Percentiles rank a stretch among this genome's conserved stretches.
Conservation (phyloP, 2,113 vertebrate species). For the Varanus komodoensis region DNA sequence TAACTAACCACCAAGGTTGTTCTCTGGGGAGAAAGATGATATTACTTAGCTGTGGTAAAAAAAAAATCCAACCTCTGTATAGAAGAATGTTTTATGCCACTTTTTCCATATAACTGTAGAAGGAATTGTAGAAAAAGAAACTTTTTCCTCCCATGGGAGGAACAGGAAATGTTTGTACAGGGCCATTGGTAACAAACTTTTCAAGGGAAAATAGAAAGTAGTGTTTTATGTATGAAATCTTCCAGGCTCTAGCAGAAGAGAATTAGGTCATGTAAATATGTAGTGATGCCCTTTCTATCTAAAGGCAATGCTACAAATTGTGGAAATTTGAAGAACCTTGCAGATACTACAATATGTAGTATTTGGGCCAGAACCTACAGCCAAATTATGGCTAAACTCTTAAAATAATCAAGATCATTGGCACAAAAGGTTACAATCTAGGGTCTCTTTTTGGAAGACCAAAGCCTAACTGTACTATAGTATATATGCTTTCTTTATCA, state of each 20-base stretch:
- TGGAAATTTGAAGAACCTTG: constrained; percentile 1
- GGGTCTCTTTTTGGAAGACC: background rate
- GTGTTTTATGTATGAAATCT: background rate
- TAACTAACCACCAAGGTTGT: background rate
- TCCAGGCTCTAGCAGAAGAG: constrained; percentile 2
- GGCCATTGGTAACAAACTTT: constrained; percentile 28
- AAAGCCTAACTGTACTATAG: background rate
- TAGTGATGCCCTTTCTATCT: constrained; percentile 16
- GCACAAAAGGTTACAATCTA: background rate
- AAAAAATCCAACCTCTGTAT: constrained; percentile 21
- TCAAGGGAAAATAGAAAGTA: constrained; percentile 14
- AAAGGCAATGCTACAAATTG: constrained; percentile 14
- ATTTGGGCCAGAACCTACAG: background rate
- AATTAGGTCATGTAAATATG: constrained; percentile 37
- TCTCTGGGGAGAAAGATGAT: constrained; percentile 35
- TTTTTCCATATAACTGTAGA: constrained; percentile 53
- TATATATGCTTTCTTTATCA: background rate
- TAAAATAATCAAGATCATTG: constrained; percentile 28
- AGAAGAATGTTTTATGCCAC: constrained; percentile 41
- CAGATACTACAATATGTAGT: background rate
- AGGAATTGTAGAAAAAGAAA: constrained; percentile 5
- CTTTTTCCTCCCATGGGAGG: constrained; percentile 20
- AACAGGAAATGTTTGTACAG: constrained; percentile 14
- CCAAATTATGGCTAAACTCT: background rate
- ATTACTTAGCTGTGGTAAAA: constrained; percentile 58